phyloP scores from a whole-genome alignment of 2,888 invertebrate species.

The Podabrus alpinus region DNA sequence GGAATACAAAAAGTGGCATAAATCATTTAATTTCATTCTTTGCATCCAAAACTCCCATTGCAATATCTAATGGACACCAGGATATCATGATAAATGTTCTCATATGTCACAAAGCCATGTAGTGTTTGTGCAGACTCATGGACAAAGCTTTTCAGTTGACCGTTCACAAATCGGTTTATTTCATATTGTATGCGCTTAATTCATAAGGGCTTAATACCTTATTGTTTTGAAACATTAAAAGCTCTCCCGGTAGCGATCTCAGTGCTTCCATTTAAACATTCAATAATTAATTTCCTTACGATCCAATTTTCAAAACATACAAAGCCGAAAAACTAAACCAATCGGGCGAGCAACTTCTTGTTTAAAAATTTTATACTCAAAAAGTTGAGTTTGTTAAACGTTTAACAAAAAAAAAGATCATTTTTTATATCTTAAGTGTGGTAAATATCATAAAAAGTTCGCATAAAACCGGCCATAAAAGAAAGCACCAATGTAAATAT shows the following conservation, averaged over 20 bases:
- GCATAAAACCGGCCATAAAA: background rate
- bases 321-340: background rate
- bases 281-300: slow-evolving; percentile 8
- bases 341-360: background rate
- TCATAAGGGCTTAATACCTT: slow-evolving; percentile 21
- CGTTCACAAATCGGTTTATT: slow-evolving; percentile 28
- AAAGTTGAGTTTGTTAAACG: background rate
- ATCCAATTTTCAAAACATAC: background rate
- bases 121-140: slow-evolving; percentile 30
- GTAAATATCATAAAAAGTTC: background rate
- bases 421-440: background rate
- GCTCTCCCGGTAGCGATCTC: slow-evolving; percentile 6
- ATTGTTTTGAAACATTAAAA: slow-evolving; percentile 21
- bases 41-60: slow-evolving; percentile 33
- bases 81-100: slow-evolving; percentile 36
- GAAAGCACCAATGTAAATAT: background rate
- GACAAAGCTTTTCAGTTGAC: slow-evolving; percentile 29
- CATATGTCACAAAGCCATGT: slow-evolving; percentile 34
- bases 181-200: slow-evolving; percentile 20
- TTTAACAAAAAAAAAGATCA: background rate
- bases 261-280: slow-evolving; percentile 3
- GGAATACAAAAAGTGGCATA: slow-evolving; percentile 33
- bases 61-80: slow-evolving; percentile 36
- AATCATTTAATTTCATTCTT: slow-evolving; percentile 36
- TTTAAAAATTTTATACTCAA: background rate